Evolutionary conservation across 37 sponge, comb jelly and placozoan species (phyloP).

Genomic region (Petrosia ficiformis): DNA sequence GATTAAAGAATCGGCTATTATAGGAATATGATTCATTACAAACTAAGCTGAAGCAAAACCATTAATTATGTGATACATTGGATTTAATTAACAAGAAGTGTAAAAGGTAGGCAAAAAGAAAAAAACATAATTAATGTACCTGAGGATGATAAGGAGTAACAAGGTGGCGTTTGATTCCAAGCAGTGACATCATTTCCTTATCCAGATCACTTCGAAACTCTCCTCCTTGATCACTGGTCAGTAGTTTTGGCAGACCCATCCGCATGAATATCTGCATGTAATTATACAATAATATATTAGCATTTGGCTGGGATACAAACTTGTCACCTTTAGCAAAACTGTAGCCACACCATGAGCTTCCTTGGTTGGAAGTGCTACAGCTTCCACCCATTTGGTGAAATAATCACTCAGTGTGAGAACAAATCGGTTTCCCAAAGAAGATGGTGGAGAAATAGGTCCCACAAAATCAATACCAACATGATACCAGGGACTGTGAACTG

Average conservation of each 20-base stretch:
- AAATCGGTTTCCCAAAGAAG: conserved; percentile 31
- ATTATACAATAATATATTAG: conserved; percentile 7
- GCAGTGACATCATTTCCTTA: background rate
- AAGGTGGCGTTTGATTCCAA: conserved; percentile 39
- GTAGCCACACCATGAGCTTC: conserved; percentile 36
- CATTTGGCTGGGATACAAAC: conserved; percentile 1
- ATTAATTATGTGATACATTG: too few species aligned
- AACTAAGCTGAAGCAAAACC: too few species aligned
- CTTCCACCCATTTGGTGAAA: conserved; percentile 72
- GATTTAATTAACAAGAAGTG: too few species aligned
- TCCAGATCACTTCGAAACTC: conserved; percentile 62
- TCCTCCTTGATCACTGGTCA: conserved; percentile 45
- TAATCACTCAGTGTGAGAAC: conserved; percentile 70
- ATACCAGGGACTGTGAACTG: conserved; percentile 57
- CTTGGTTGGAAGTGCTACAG: conserved; percentile 40
- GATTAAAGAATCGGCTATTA: too few species aligned
- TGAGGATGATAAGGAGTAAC: conserved; percentile 68
- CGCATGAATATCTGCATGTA: conserved; percentile 52
- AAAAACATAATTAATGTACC: too few species aligned
- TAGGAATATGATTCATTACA: too few species aligned
- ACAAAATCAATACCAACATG: conserved; percentile 71
- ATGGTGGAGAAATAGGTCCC: conserved; percentile 35
- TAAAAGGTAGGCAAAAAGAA: too few species aligned
- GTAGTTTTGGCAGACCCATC: conserved; percentile 51
- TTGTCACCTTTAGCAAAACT: conserved; percentile 47